phyloP scores from a whole-genome alignment of 2,888 invertebrate species.

The Lycocerus yunnanus region DNA sequence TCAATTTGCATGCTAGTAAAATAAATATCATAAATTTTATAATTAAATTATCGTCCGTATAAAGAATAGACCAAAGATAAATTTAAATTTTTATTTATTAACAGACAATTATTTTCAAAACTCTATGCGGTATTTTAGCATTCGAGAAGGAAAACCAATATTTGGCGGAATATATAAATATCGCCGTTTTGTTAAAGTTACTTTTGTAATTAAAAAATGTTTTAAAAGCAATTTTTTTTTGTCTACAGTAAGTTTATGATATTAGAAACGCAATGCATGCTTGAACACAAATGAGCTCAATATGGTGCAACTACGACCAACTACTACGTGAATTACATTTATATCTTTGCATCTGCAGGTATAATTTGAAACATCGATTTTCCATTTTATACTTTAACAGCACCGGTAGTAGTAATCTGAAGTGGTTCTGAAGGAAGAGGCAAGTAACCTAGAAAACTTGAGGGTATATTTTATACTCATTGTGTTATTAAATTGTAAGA shows the following conservation, averaged over 20 bases:
- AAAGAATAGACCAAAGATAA: background rate
- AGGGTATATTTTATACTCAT: conserved; percentile 8
- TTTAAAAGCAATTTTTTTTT: background rate
- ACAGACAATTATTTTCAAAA: background rate
- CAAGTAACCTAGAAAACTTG: conserved; percentile 10
- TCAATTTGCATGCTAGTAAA: background rate
- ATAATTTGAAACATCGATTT: conserved; percentile 43
- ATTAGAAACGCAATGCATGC: conserved; percentile 24
- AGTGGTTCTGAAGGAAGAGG: conserved; percentile 12
- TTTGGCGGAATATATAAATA: background rate
- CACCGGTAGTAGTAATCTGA: conserved; percentile 14
- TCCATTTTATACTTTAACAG: conserved; percentile 33
- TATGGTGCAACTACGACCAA: conserved; percentile 33
- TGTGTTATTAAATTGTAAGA: conserved; percentile 2
- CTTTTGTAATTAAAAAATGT: background rate
- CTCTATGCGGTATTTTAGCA: background rate
- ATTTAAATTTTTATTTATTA: background rate
- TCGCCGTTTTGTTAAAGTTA: background rate
- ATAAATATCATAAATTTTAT: background rate
- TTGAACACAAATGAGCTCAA: conserved; percentile 35
- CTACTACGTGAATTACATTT: conserved; percentile 42
- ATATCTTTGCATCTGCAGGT: conserved; percentile 43
- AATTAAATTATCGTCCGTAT: background rate
- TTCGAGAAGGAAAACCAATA: background rate
- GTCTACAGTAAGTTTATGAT: background rate